phyloP scores from a whole-genome alignment of 2,113 vertebrate genomes.

The Clarias macrocephalus region DNA sequence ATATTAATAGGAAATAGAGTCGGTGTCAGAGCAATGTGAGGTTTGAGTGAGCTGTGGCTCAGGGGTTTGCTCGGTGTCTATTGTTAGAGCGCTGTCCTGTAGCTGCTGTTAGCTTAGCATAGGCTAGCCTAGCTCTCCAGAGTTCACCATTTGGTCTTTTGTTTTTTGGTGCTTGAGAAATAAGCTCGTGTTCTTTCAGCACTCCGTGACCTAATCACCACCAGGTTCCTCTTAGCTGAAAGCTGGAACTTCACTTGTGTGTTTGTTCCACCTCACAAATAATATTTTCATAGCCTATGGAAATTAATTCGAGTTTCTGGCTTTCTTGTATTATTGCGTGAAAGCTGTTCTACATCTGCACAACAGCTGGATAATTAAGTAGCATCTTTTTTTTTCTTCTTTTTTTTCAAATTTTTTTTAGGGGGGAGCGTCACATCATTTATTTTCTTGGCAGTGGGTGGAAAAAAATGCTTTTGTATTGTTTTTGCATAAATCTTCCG shows the following conservation, averaged over 20 bases:
- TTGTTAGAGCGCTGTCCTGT: constrained; percentile 10
- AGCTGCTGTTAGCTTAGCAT: constrained; percentile 27
- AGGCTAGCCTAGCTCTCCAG: constrained; percentile 5
- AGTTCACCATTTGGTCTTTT: constrained; percentile 18
- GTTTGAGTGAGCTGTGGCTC: background rate
- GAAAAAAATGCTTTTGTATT: too few species aligned
- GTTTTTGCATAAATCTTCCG: too few species aligned
- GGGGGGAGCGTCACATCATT: too few species aligned
- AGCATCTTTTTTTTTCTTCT: background rate
- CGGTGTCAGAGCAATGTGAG: too few species aligned
- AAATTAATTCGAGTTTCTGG: background rate
- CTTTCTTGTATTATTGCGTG: background rate
- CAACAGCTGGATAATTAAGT: background rate
- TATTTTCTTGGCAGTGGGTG: background rate
- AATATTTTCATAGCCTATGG: too few species aligned
- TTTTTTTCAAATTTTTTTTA: too few species aligned
- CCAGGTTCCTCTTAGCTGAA: background rate
- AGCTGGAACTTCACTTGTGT: background rate
- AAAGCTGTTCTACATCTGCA: background rate
- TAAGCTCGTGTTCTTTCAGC: background rate
- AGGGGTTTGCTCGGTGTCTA: background rate
- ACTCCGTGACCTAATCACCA: background rate
- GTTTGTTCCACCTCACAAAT: too few species aligned
- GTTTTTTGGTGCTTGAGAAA: background rate
- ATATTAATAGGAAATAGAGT: background rate